Evolutionary conservation across 2,888 invertebrate species (phyloP), one percentile per base, ranked within the genome.

Genomic region (Nephrocerus scutellatus): DNA sequence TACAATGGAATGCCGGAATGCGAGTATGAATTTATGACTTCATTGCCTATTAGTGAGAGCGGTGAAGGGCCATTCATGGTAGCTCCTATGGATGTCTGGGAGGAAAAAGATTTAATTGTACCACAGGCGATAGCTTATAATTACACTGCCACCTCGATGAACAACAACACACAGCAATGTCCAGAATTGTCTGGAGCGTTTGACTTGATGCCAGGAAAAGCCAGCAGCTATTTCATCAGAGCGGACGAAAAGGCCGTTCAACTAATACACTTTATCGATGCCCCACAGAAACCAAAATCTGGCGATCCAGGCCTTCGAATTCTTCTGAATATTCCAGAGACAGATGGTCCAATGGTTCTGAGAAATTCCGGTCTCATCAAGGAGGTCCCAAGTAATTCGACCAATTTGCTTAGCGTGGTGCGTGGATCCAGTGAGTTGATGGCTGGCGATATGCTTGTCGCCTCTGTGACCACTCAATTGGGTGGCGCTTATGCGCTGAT

Each of bases 1-100:
- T 86, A 81, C 63, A 86, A 87, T 50, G 77, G 77, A 5, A 72
- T 72, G 53, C 66, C 73, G 20, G n/a, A n/a, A n/a, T n/a, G n/a
- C n/a, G n/a, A n/a, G n/a, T n/a, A n/a, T 81, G 81, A 52, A 66
- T 71, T 40, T 72, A 75, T 42, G 66, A 68, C 0, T 59, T 77
- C 14, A 34, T 16, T 3, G 56, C 54, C 5, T 48, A 50, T 4
- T 18, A 57, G 7, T 49, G 52, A 6, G 21, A 47, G 5, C 35
- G 42, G 25, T 28, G 26, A 8, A 45, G 44, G 21, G 5, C 22
- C 20, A 9, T 46, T 50, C 7, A 36, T 44, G 0, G 13, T 65
- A 1, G 42, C 49, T 42, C 36, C 73, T 0, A 52, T 75, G 21
- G 63, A 65, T 4, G 60, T 62, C 28, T 74, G 73, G 52, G 70